Percentiles rank a stretch among this genome's conserved stretches.
These are phyloP conservation scores for Psittacula derbiana DNA, from an alignment of 2,797 vertebrate genomes.

Conservation along the genomic window DNA sequence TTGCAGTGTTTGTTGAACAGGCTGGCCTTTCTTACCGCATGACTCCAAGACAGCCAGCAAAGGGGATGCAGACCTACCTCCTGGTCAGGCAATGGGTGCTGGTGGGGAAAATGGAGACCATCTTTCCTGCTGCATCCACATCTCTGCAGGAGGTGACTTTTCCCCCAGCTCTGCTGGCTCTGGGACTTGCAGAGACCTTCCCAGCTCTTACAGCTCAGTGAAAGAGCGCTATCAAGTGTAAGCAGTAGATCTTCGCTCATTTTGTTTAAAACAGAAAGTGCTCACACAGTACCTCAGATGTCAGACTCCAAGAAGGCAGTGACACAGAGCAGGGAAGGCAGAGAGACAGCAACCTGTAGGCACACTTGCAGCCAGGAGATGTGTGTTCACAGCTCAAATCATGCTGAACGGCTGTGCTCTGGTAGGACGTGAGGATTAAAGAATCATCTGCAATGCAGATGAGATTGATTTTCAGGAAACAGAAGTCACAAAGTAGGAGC, in stretches of 20 bases:
- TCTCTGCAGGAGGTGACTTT: background rate
- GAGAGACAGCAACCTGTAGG: background rate
- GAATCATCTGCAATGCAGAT: constrained; percentile 11
- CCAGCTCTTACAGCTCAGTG: background rate
- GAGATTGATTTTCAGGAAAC: background rate
- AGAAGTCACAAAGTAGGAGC: background rate
- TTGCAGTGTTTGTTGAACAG: background rate
- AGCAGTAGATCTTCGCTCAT: background rate
- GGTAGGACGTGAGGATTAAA: background rate
- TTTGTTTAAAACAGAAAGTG: background rate
- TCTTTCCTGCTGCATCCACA: background rate
- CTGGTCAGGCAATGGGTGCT: background rate
- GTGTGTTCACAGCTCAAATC: background rate
- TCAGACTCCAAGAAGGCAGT: background rate
- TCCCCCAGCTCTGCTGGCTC: background rate
- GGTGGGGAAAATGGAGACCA: background rate
- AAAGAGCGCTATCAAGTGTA: background rate
- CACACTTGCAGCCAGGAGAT: background rate
- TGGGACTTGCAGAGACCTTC: background rate
- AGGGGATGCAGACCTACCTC: background rate
- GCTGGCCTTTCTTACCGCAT: background rate
- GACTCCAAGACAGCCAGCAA: background rate
- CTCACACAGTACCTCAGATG: background rate
- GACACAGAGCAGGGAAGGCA: background rate
- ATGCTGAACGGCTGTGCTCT: background rate